Evolutionary conservation across 2,888 invertebrate species (phyloP), one percentile per base, ranked within the genome.

Genomic region (Hololepta plana): DNA sequence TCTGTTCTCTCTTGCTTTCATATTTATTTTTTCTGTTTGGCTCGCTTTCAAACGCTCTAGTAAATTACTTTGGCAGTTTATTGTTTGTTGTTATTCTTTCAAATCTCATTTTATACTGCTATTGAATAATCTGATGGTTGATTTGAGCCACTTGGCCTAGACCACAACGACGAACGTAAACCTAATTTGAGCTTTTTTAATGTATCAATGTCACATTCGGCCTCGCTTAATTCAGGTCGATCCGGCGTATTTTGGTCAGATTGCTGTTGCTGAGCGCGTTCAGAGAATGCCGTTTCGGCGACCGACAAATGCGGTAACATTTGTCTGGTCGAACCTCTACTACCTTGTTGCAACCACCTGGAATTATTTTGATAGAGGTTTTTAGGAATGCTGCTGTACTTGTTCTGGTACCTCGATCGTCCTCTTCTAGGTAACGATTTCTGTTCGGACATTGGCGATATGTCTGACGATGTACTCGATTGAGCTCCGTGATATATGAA

Each of bases 371-470:
- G 55, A 52, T 48, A 53, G 53, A 53, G 53, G 54, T 47, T 55
- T 51, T 22, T 35, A 30, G 50, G 54, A 53, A 49, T 55, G 54
- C 49, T 55, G 54, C 50, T 55, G 55, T 22, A 36, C 36, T 23
- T 35, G 24, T 27, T 36, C 30, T 34, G 29, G 57, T 64, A 72
- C 70, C 71, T 71, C 55, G 71, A 67, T 51, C 70, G 65, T 54
- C 66, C 68, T 52, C 73, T 64, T 47, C 74, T 62, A 40, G 74
- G 73, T 46, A 74, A 59, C 41, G 73, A 74, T 53, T 74, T 74
- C 56, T 74, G 73, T 52, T 74, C 75, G 46, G 73, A 72, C 72
- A 73, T 73, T 45, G 74, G 74, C 41, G 74, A 74, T 48, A 74
- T 65, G 59, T 75, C 75, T 49, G 74, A 74, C 38, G 74, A 75